A percentile compares a stretch with the other conserved stretches of the same genome.
Conservation (phyloP, 2,797 vertebrate species). For the Cyprinella venusta region DNA sequence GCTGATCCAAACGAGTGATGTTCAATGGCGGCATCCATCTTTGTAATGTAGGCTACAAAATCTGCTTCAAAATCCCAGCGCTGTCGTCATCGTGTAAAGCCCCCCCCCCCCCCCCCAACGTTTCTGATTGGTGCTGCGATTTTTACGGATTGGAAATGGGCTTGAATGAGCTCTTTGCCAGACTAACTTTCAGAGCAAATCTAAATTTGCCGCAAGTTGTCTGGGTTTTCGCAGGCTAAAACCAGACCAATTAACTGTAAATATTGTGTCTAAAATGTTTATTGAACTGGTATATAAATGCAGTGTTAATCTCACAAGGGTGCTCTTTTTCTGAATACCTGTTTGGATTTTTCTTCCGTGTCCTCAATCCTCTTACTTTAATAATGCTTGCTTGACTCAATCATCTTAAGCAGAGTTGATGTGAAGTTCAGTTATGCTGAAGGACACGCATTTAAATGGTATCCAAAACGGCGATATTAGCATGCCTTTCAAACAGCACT, state of each 20-base stretch:
- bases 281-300: neutral
- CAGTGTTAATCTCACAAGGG: neutral
- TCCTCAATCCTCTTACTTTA: neutral
- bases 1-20: too few relatives aligned
- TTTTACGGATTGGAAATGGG: too few relatives aligned
- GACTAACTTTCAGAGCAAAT: too few relatives aligned
- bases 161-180: too few relatives aligned
- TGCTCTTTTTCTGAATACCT: neutral
- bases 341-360: neutral
- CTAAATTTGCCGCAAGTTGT: too few relatives aligned
- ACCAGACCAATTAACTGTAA: neutral
- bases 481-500: neutral
- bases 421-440: neutral
- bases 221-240: too few relatives aligned
- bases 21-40: too few relatives aligned
- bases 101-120: too few relatives aligned
- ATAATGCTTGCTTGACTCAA: neutral
- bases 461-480: conserved; percentile 16
- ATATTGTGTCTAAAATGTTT: neutral
- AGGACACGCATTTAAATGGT: neutral
- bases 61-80: too few relatives aligned
- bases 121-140: too few relatives aligned
- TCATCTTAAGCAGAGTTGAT: neutral
- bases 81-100: too few relatives aligned
- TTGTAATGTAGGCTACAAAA: too few relatives aligned